Evolutionary conservation across 2,888 invertebrate species (phyloP).

Genomic region (Sthenelais limicola): DNA sequence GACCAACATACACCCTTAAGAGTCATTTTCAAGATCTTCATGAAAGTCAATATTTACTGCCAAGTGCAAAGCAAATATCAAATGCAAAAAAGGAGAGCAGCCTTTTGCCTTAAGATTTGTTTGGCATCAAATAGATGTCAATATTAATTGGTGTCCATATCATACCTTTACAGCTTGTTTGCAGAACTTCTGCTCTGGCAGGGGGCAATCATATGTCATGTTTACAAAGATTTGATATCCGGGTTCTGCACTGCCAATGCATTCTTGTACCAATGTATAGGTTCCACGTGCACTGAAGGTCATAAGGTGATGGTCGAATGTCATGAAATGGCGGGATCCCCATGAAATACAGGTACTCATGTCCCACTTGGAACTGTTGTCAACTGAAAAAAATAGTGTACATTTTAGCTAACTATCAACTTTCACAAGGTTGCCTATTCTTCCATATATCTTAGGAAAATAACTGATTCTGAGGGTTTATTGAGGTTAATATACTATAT

Average conservation of each 20-base stretch:
- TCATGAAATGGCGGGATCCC: conserved; percentile 47
- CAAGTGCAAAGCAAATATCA: too few species aligned
- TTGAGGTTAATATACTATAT: background rate
- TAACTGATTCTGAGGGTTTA: background rate
- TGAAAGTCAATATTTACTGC: too few species aligned
- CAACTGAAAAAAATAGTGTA: conserved; percentile 31
- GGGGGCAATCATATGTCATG: conserved; percentile 48
- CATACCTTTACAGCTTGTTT: conserved; percentile 48
- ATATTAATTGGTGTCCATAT: background rate
- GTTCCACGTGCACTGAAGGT: conserved; percentile 47
- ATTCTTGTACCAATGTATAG: conserved; percentile 52
- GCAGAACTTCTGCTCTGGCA: conserved; percentile 40
- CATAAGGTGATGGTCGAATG: conserved; percentile 50
- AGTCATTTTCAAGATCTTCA: too few species aligned
- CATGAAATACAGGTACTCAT: conserved; percentile 44
- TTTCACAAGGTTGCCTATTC: too few species aligned
- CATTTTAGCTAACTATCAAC: background rate
- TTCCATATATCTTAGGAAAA: too few species aligned
- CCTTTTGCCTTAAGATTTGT: too few species aligned
- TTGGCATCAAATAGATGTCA: too few species aligned
- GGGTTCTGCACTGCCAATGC: conserved; percentile 43
- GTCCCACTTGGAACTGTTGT: conserved; percentile 34
- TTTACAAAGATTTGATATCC: conserved; percentile 49
- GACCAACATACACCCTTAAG: too few species aligned
- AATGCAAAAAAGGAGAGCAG: too few species aligned